phyloP scores from a whole-genome alignment of 2,797 vertebrate species.

The Catostomus latipinnis region DNA sequence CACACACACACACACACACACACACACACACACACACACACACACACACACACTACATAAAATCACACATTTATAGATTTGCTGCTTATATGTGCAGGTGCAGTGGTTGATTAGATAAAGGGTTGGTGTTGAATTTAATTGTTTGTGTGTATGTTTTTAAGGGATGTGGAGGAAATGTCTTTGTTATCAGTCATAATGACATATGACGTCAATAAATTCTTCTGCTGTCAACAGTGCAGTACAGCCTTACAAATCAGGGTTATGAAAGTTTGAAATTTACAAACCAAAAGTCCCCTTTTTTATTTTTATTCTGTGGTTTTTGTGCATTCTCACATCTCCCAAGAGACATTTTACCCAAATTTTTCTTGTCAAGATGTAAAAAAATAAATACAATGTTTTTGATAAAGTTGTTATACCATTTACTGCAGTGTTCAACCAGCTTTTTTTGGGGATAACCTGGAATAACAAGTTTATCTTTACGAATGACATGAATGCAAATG shows the following conservation, averaged over 20 bases:
- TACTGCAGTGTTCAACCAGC: not conserved
- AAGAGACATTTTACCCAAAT: no score
- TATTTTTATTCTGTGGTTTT: not conserved
- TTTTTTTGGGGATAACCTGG: slow-evolving; percentile 51
- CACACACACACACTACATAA: not conserved
- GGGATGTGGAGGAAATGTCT: not conserved
- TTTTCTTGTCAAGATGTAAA: no score
- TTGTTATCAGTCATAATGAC: slow-evolving; percentile 31
- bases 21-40: not conserved
- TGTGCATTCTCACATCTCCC: not conserved
- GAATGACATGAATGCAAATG: slow-evolving; percentile 63
- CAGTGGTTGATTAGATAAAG: slow-evolving; percentile 1
- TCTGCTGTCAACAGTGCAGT: not conserved
- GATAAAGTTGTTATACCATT: not conserved
- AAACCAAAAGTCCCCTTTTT: not conserved
- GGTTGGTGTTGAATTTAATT: not conserved
- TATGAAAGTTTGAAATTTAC: not conserved
- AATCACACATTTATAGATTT: not conserved
- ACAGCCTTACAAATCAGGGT: not conserved
- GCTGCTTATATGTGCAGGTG: slow-evolving; percentile 1
- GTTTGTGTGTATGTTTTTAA: not conserved
- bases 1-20: slow-evolving; percentile 3
- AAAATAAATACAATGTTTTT: not conserved
- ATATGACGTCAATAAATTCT: slow-evolving; percentile 66
- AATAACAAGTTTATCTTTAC: slow-evolving; percentile 60